Base-by-base conservation (phyloP, 2,888 invertebrate genomes). In the Tryphoninae sp. region DNA sequence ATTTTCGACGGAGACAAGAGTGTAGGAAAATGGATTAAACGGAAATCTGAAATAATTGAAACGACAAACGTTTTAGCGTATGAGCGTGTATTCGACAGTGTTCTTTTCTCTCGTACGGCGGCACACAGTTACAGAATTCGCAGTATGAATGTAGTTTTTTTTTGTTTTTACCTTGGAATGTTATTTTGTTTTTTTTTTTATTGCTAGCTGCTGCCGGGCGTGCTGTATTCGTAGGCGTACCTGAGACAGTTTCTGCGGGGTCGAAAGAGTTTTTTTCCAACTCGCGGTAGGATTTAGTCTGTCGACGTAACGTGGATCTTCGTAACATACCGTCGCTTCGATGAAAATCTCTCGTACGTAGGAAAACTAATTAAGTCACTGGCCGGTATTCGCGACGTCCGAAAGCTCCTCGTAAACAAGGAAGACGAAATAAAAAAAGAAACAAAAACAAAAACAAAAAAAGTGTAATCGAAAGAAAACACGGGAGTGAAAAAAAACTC, bases 61-160 rank as follows among this genome's bases (percentile, higher is more conserved):
- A 22, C 45, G 42, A 45, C 62, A 82, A 82, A 82, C 79, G 79
- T 79, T 49, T 68, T 26, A 90, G 91, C 91, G 90, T 91, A 91
- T 90, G 91, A 91, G 91, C 91, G 89, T 91, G 91, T 91, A 91
- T 91, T 91, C 90, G 91, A 91, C 91, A 91, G 90, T 91, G 90
- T 89, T 90, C 88, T 85, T 86, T 87, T 85, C 82, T 85, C 83
- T 83, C 87, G 86, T 88, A 89, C 87, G 87, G 89, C 89, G 89
- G 88, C 90, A 90, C 89, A 89, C 87, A 88, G 88, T 88, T 87
- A 86, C 83, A 90, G 88, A 89, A 88, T 86, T 89, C 89, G 89
- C 87, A 89, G 86, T 83, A 89, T 88, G 88, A 87, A 88, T 87
- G 88, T 89, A 88, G 86, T 42, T 72, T 78, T 49, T 77, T 61